phyloP scores from a whole-genome alignment of 2,888 invertebrate genomes.

The Oxyteleia sp. region DNA sequence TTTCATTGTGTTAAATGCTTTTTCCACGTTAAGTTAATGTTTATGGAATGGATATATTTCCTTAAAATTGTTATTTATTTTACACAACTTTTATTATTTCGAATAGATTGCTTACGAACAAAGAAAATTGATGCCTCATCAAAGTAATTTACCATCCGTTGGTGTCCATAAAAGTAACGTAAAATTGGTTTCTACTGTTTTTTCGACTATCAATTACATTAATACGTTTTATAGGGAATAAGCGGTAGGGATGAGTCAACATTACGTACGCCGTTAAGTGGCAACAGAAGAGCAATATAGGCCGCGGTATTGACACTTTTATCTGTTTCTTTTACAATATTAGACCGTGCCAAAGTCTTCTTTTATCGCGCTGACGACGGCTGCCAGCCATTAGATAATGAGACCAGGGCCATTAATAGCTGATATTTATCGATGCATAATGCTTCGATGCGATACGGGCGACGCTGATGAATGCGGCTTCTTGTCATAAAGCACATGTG shows the following conservation, averaged over 20 bases:
- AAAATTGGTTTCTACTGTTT: slow-evolving; percentile 35
- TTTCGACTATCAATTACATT: slow-evolving; percentile 65
- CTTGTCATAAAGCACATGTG: slow-evolving; percentile 62
- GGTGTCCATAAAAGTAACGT: slow-evolving; percentile 47
- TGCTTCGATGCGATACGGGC: slow-evolving; percentile 44
- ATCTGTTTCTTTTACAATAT: slow-evolving; percentile 71
- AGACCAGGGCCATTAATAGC: slow-evolving; percentile 77
- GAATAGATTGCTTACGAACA: no score
- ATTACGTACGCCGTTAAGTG: slow-evolving; percentile 61
- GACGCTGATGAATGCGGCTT: slow-evolving; percentile 60
- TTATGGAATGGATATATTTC: no score
- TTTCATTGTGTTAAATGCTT: no score
- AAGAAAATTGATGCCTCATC: slow-evolving; percentile 29
- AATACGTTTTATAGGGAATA: slow-evolving; percentile 54
- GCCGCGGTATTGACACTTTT: slow-evolving; percentile 73
- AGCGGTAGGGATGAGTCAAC: slow-evolving; percentile 69
- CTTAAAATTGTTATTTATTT: no score
- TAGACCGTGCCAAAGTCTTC: slow-evolving; percentile 69
- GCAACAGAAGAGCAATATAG: slow-evolving; percentile 69
- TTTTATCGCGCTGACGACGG: slow-evolving; percentile 72
- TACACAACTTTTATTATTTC: no score
- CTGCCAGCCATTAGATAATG: slow-evolving; percentile 77
- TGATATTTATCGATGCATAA: slow-evolving; percentile 77
- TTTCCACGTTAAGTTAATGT: no score
- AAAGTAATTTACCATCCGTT: slow-evolving; percentile 47